Evolutionary conservation across 2,888 invertebrate species (phyloP).

Genomic region (Pharmacophagus antenor): DNA sequence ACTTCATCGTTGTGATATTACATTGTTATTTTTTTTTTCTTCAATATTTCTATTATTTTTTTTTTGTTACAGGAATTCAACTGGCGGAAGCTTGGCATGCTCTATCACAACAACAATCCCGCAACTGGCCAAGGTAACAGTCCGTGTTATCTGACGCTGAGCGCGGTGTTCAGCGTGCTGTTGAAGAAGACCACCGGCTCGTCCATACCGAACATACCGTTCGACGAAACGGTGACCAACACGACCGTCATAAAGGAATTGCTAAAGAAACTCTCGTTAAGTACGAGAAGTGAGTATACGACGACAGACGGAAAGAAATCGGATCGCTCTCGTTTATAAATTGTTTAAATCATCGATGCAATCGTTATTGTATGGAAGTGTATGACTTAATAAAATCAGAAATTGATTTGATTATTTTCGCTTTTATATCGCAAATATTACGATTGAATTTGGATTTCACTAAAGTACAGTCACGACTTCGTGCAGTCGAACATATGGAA

Average conservation of each 20-base stretch:
- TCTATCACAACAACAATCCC: conserved; percentile 86
- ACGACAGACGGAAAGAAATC: neutral
- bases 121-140: conserved; percentile 85
- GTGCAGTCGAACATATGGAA: no score
- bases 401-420: no score
- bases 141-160: conserved; percentile 88
- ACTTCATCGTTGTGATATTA: no score
- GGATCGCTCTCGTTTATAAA: no score
- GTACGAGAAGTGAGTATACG: conserved; percentile 85
- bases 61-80: conserved; percentile 82
- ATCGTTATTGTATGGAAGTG: no score
- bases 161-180: conserved; percentile 82
- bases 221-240: conserved; percentile 83
- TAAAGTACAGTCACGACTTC: no score
- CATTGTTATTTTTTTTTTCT: neutral
- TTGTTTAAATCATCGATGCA: no score
- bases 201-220: conserved; percentile 78
- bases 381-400: no score
- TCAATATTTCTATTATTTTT: neutral
- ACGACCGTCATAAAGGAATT: conserved; percentile 79
- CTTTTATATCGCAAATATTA: no score
- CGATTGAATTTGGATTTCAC: no score
- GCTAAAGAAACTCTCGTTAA: conserved; percentile 81
- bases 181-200: conserved; percentile 71
- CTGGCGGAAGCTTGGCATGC: conserved; percentile 86